A percentile compares a stretch with the other conserved stretches of the same genome.
phyloP scores from a whole-genome alignment of 2,797 vertebrate genomes.

The Amniataba percoides region DNA sequence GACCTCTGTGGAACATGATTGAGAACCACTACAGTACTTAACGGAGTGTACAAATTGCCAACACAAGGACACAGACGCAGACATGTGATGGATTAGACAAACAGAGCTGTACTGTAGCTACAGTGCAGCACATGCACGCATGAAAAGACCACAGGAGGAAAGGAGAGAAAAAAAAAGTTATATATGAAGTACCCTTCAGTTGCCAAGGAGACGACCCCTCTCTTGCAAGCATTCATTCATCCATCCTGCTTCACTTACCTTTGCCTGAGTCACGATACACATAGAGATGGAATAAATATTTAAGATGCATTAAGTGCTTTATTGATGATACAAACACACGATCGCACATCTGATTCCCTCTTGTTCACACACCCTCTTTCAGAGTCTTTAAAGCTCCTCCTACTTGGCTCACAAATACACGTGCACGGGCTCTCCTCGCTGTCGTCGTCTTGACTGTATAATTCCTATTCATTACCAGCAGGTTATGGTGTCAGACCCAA shows the following conservation, averaged over 20 bases:
- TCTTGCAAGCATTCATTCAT: constrained; percentile 38
- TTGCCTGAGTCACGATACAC: constrained; percentile 38
- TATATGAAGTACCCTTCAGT: constrained; percentile 38
- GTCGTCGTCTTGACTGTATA: constrained; percentile 44
- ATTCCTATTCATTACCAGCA: constrained; percentile 51
- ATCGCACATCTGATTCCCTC: constrained; percentile 16
- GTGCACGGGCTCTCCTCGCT: constrained; percentile 3
- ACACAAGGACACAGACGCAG: constrained; percentile 7
- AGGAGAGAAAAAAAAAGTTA: constrained; percentile 6
- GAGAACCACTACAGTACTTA: constrained; percentile 1
- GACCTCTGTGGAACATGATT: background rate
- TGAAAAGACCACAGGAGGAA: too few relatives aligned
- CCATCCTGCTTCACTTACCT: constrained; percentile 38
- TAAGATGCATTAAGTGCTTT: constrained; percentile 61
- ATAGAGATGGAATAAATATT: constrained; percentile 55
- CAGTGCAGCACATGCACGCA: background rate
- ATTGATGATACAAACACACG: constrained; percentile 62
- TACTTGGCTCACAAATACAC: constrained; percentile 22
- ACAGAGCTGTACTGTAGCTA: background rate
- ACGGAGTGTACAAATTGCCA: constrained; percentile 1
- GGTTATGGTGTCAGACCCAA: constrained; percentile 43
- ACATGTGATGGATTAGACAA: constrained; percentile 16
- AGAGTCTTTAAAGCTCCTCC: background rate
- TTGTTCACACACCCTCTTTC: background rate
- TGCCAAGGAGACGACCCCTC: constrained; percentile 57